These are phyloP conservation scores for Elachura formosa DNA, from an alignment of 2,113 vertebrate species.

Conservation along the genomic window DNA sequence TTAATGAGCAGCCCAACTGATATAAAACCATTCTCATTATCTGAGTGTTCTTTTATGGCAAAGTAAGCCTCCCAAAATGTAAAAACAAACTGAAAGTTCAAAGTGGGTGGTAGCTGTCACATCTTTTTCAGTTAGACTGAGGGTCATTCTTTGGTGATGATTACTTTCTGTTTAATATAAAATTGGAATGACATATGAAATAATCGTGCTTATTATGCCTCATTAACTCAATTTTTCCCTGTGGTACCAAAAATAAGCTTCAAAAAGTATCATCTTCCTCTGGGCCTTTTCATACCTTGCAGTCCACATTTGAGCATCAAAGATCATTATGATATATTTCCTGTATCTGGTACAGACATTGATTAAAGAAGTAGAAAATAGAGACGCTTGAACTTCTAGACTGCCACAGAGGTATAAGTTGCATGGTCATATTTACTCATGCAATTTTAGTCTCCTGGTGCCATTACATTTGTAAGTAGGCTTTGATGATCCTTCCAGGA, in stretches of 20 bases:
- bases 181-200: background rate
- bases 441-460: background rate
- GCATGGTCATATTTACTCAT: background rate
- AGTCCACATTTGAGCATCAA: background rate
- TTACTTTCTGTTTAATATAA: background rate
- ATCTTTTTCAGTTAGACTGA: background rate
- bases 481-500: background rate
- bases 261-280: background rate
- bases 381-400: background rate
- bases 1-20: background rate
- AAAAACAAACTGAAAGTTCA: background rate
- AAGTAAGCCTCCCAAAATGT: background rate
- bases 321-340: background rate
- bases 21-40: background rate
- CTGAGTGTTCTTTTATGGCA: background rate
- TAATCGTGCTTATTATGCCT: background rate
- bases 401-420: background rate
- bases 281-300: background rate
- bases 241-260: background rate
- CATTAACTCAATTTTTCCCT: background rate
- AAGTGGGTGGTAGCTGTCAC: background rate
- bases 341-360: background rate
- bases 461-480: background rate
- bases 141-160: background rate
- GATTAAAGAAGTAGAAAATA: background rate